A percentile compares a stretch with the other conserved stretches of the same genome.
These are phyloP conservation scores for Orycteropus afer DNA, from an alignment of 2,113 vertebrate genomes.

Conservation along the genomic window DNA sequence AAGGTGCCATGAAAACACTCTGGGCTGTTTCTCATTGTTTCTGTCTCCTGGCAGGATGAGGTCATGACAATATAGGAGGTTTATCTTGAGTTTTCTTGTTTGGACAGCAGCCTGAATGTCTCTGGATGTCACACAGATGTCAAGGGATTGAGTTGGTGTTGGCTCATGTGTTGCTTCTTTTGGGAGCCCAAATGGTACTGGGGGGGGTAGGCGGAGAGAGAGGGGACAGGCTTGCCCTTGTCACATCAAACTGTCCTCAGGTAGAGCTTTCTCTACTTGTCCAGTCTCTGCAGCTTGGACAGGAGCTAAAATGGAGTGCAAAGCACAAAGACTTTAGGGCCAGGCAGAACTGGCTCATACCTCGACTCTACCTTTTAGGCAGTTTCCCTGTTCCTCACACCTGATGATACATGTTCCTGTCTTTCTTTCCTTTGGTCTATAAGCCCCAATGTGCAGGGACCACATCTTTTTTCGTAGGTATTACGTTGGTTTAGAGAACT, in stretches of 20 bases:
- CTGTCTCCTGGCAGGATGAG: constrained; percentile 30
- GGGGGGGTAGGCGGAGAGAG: fast-evolving
- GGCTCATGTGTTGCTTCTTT: not conserved
- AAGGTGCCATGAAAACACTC: not conserved
- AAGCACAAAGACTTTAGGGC: not conserved
- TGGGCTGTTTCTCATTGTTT: not conserved
- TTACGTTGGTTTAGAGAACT: not conserved
- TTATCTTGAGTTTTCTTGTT: constrained; percentile 70
- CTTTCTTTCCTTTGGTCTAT: not conserved
- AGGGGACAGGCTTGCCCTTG: not conserved
- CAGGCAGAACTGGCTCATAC: not conserved
- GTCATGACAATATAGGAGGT: constrained; percentile 39
- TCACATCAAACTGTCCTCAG: not conserved
- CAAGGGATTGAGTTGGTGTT: not conserved
- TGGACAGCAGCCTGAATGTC: constrained; percentile 54
- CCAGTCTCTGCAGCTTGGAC: not conserved
- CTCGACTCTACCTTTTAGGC: not conserved
- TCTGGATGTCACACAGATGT: constrained; percentile 1
- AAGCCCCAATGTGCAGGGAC: not conserved
- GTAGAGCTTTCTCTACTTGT: not conserved
- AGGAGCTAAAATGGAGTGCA: not conserved
- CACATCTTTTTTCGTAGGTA: not conserved
- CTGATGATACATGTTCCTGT: too few species aligned
- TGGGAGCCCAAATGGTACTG: not conserved
- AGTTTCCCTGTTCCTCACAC: not conserved